Conservation (phyloP, 2,113 vertebrate species). For the Stercorarius parasiticus region DNA sequence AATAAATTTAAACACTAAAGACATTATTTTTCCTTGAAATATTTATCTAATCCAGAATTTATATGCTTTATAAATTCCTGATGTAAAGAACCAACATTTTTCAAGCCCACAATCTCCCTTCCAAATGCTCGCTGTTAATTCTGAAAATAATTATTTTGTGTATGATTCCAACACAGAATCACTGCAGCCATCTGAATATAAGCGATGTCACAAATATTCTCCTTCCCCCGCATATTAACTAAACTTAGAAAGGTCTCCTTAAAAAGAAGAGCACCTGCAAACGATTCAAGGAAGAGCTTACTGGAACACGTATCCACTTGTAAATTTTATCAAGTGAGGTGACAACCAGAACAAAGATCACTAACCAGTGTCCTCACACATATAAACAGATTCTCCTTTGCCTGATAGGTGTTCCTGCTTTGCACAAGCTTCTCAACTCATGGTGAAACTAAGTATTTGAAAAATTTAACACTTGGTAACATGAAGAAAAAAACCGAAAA, state of each 20-base stretch:
- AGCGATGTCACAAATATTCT: not conserved
- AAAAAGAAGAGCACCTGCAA: not conserved
- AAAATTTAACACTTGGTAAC: not conserved
- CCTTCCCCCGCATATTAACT: not conserved
- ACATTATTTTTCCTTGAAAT: slow-evolving; percentile 38
- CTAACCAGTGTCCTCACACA: not conserved
- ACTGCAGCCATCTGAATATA: not conserved
- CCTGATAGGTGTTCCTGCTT: not conserved
- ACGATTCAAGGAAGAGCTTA: not conserved
- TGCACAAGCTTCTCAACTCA: not conserved
- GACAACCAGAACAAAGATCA: not conserved
- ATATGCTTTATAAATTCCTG: not conserved
- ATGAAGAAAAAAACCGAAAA: not conserved
- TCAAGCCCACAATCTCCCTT: not conserved
- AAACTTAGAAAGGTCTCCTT: not conserved
- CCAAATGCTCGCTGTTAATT: not conserved
- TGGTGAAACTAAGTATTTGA: not conserved
- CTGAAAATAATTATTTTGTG: not conserved
- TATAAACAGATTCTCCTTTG: not conserved
- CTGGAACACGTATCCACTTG: not conserved
- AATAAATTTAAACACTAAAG: slow-evolving; percentile 65
- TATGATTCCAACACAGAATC: not conserved
- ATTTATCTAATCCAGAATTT: slow-evolving; percentile 23
- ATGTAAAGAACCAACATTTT: not conserved
- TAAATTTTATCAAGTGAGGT: not conserved